Base-by-base conservation (phyloP, 1,140 invertebrate genomes). In the Melipona quadrifasciata region DNA sequence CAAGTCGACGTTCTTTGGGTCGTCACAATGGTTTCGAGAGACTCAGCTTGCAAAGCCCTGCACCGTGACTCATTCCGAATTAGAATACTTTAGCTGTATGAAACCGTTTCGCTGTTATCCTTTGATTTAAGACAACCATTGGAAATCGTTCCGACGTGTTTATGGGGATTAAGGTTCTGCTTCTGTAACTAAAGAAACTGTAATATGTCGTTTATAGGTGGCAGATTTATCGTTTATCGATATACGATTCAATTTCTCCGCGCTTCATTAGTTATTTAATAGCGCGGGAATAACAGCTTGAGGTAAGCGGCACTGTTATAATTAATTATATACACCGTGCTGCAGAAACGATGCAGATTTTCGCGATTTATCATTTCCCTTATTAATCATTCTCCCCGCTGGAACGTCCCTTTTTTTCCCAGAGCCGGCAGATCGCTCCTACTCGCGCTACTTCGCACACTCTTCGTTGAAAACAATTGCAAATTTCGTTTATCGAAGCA, bases 211-310 rank as follows among this genome's bases (percentile, higher is more conserved):
- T 76, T 76, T 27, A 47, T 34, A 61, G 12, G 31, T n/a, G 14
- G 6, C 31, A 12, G 51, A 34, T 31, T 47, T 71, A 71, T n/a
- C 68, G 21, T 47, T n/a, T 57, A 4, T 4, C 55, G 74, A 76
- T 61, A 61, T 61, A 61, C 21, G 74, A 76, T 58, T 77, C 57
- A 77, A 77, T 64, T 77, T 65, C 34, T 47, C 74, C 16, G 24
- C 34, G 27, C 57, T 77, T 64, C 57, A 17, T 77, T 77, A 77
- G 39, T 17, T 47, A 77, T 77, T 77, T 34, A 64, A 61, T 47
- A 64, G 57, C 57, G 19, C 21, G 27, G 57, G 64, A 76, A 76
- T 61, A 76, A 64, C 55, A 19, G 55, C 21, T 16, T 14, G 21
- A 75, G 31, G 53, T 53, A 16, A 21, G 47, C 17, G 39, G 51